phyloP scores from a whole-genome alignment of 2,113 vertebrate species.

The Dryoscopus gambensis region DNA sequence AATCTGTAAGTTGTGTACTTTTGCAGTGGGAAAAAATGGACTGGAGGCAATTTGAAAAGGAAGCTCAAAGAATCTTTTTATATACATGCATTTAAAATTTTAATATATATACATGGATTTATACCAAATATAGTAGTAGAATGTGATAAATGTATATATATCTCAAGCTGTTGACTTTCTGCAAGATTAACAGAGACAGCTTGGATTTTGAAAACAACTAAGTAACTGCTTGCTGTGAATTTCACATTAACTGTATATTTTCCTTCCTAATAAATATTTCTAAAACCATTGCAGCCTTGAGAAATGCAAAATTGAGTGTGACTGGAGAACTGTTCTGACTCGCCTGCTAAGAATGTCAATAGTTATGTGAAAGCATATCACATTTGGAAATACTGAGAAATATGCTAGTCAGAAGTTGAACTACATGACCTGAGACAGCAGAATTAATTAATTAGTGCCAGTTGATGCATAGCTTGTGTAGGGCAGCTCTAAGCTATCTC shows the following conservation, averaged over 20 bases:
- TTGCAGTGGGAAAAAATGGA: background rate
- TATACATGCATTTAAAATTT: background rate
- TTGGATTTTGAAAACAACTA: background rate
- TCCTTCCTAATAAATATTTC: background rate
- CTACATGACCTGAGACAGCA: background rate
- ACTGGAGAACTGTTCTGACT: background rate
- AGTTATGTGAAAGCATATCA: background rate
- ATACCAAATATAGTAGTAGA: background rate
- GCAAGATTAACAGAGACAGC: background rate
- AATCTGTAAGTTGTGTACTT: background rate
- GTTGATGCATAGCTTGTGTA: background rate
- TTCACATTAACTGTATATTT: background rate
- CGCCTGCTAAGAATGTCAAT: background rate
- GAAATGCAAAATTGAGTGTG: background rate
- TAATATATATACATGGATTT: background rate
- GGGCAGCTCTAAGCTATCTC: background rate
- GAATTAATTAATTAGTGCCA: background rate
- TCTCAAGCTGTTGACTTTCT: background rate
- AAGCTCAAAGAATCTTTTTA: background rate
- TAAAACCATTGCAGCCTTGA: background rate
- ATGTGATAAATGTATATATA: background rate
- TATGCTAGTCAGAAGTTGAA: background rate
- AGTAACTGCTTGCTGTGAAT: background rate
- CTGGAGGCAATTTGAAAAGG: background rate
- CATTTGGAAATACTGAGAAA: background rate